Conservation (phyloP, 2,797 vertebrate genomes). For the Eidolon dupreanum region DNA sequence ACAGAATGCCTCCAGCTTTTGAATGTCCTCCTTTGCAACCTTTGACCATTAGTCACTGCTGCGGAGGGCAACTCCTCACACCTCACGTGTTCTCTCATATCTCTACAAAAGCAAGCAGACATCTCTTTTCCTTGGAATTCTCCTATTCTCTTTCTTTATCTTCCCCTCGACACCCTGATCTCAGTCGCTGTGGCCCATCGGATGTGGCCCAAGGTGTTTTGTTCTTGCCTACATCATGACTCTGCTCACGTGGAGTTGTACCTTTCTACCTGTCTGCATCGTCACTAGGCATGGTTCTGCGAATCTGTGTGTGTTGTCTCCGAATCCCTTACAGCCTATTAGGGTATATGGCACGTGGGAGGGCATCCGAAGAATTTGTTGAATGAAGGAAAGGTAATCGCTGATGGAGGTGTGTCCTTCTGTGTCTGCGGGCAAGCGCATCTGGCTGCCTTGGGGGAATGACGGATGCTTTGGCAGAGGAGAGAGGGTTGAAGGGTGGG, state of each 20-base stretch:
- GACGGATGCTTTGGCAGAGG: neutral
- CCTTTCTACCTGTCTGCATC: neutral
- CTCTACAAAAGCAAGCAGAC: neutral
- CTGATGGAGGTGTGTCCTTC: neutral
- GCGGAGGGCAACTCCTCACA: neutral
- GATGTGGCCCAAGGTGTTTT: neutral
- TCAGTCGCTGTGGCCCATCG: neutral
- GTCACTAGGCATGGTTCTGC: neutral
- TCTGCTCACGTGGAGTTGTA: fast-evolving
- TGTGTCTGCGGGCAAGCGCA: neutral
- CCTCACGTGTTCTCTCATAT: neutral
- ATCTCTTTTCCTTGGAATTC: neutral
- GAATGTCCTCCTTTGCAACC: neutral
- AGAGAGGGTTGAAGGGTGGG: neutral
- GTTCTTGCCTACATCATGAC: neutral
- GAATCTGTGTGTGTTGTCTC: neutral
- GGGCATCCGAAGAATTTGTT: neutral
- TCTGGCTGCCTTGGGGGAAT: neutral
- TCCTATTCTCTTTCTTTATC: neutral
- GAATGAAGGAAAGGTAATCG: neutral
- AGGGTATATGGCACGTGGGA: neutral
- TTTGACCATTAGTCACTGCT: fast-evolving
- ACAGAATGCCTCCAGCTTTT: neutral
- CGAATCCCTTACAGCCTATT: neutral
- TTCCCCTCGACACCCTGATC: neutral